phyloP scores from a whole-genome alignment of 2,113 vertebrate species.

The Larimichthys polyactis region DNA sequence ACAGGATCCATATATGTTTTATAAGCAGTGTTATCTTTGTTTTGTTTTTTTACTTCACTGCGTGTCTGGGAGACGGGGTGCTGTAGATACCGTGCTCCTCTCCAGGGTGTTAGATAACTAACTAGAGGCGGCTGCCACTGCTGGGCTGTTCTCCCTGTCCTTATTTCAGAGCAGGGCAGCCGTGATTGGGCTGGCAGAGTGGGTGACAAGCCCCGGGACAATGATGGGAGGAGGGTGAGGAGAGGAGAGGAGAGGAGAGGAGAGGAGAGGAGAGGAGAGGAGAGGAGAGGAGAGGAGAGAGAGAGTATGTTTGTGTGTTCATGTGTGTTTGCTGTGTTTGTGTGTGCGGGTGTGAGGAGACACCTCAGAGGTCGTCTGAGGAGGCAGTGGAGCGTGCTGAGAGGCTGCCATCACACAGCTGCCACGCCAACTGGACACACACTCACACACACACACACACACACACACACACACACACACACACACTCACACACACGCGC shows the following conservation, averaged over 20 bases:
- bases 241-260: neutral
- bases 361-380: slow-evolving; percentile 74
- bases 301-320: slow-evolving; percentile 15
- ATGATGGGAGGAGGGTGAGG: neutral
- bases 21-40: slow-evolving; percentile 66
- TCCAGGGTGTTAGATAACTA: slow-evolving; percentile 71
- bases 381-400: slow-evolving; percentile 73
- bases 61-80: slow-evolving; percentile 42
- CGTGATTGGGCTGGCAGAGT: slow-evolving; percentile 53
- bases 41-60: neutral
- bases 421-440: slow-evolving; percentile 70
- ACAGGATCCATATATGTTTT: slow-evolving; percentile 73
- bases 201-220: slow-evolving; percentile 51
- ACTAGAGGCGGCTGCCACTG: slow-evolving; percentile 46
- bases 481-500: slow-evolving; percentile 1
- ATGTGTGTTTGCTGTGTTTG: slow-evolving; percentile 22
- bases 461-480: neutral
- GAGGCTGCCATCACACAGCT: slow-evolving; percentile 74
- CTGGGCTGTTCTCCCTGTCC: slow-evolving; percentile 52
- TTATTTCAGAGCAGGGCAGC: slow-evolving; percentile 53
- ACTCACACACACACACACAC: slow-evolving; percentile 5
- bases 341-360: slow-evolving; percentile 42
- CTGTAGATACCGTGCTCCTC: slow-evolving; percentile 40
- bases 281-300: neutral
- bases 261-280: neutral